A percentile compares a stretch with the other conserved stretches of the same genome.
These are phyloP conservation scores for Eupeodes luniger DNA, from an alignment of 2,888 invertebrate species.

Conservation along the genomic window DNA sequence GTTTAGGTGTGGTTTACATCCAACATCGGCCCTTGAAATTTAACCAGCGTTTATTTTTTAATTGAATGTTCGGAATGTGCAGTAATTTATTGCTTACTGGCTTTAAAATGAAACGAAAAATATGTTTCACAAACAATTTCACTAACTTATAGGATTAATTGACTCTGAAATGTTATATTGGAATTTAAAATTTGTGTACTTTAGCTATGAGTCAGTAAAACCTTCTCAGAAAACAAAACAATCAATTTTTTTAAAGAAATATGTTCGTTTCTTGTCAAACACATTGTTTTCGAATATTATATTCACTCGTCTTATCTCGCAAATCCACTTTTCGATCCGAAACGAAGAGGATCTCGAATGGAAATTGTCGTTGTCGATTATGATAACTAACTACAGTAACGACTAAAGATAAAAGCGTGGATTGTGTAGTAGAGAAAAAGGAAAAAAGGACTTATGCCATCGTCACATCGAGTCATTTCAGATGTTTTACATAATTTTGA, in stretches of 20 bases:
- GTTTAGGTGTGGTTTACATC: no score
- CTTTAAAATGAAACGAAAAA: no score
- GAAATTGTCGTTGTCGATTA: constrained; percentile 50
- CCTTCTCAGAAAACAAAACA: no score
- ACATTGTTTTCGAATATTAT: constrained; percentile 37
- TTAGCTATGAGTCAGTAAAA: no score
- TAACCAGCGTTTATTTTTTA: no score
- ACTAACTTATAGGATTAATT: no score
- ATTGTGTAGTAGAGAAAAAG: constrained; percentile 37
- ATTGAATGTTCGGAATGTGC: no score
- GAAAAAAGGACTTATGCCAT: constrained; percentile 37
- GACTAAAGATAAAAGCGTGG: constrained; percentile 65
- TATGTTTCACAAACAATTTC: no score
- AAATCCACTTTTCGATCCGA: constrained; percentile 66
- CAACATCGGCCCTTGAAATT: no score
- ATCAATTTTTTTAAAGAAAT: neutral
- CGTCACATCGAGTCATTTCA: constrained; percentile 48
- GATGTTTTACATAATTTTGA: constrained; percentile 76
- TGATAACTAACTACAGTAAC: constrained; percentile 68
- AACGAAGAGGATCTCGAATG: constrained; percentile 30
- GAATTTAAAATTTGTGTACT: no score
- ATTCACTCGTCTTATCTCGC: constrained; percentile 65
- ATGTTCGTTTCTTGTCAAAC: constrained; percentile 32
- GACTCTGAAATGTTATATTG: no score
- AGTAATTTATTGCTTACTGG: no score